Evolutionary conservation across 2,113 vertebrate genomes (phyloP).

Genomic region (Gulo gulo): DNA sequence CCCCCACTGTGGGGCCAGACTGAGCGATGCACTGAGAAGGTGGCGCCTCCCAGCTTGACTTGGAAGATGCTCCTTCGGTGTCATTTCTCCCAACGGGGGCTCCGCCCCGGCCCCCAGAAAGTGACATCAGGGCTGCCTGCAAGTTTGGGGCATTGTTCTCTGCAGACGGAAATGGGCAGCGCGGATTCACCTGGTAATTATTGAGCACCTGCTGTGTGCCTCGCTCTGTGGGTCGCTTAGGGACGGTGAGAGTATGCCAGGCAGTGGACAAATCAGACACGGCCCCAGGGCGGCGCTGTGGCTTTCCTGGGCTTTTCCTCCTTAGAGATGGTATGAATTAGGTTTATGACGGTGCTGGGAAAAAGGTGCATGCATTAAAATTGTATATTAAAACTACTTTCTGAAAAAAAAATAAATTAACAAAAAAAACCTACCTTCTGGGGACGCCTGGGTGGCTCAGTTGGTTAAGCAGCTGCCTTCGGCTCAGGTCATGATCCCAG

Average conservation of each 20-base stretch:
- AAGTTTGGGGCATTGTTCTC: background rate
- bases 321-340: background rate
- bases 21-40: background rate
- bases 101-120: background rate
- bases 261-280: background rate
- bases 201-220: background rate
- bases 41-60: background rate
- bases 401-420: too few relatives aligned
- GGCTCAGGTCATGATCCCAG: too few relatives aligned
- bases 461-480: too few relatives aligned
- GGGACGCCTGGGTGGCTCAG: too few relatives aligned
- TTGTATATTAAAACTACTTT: background rate
- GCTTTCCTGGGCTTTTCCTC: background rate
- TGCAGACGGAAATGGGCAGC: background rate
- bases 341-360: background rate
- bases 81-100: background rate
- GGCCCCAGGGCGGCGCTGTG: background rate
- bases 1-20: background rate
- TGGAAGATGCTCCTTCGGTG: background rate
- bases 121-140: background rate
- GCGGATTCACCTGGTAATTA: background rate
- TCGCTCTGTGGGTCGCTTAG: accelerated
- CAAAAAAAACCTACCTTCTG: too few relatives aligned
- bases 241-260: accelerated
- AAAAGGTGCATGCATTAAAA: background rate